Percentiles rank a stretch among this genome's conserved stretches.
These are phyloP conservation scores for Halcyon smyrnensis DNA, from an alignment of 2,797 vertebrate genomes.

Conservation along the genomic window DNA sequence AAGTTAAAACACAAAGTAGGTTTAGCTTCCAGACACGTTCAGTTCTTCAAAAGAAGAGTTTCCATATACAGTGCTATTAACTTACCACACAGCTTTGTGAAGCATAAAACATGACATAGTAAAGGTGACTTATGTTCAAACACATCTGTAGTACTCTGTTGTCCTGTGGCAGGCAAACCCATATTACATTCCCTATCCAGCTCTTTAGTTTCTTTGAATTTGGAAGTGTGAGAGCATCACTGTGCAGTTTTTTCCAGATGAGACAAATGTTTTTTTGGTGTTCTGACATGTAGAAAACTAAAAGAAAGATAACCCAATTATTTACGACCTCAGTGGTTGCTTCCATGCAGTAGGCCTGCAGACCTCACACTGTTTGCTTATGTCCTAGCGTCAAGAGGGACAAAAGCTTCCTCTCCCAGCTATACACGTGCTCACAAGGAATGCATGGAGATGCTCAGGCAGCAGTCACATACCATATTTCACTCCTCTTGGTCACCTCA, in stretches of 20 bases:
- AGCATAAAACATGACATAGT: neutral
- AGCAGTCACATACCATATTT: neutral
- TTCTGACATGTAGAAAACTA: neutral
- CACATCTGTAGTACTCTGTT: neutral
- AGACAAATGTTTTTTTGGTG: neutral
- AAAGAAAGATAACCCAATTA: neutral
- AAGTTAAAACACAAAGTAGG: neutral
- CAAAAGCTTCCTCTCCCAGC: neutral
- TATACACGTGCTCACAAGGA: neutral
- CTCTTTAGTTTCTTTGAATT: neutral
- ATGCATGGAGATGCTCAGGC: neutral
- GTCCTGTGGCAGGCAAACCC: neutral
- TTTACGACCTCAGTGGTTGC: neutral
- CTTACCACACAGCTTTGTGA: constrained; percentile 25
- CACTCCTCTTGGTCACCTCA: neutral
- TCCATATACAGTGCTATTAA: neutral
- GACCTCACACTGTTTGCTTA: neutral
- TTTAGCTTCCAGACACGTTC: neutral
- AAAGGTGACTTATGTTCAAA: constrained; percentile 14
- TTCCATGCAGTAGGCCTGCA: neutral
- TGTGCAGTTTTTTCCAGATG: neutral
- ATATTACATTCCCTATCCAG: neutral
- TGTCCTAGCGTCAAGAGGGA: neutral
- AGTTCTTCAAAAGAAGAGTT: constrained; percentile 13
- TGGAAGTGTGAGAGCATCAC: neutral